phyloP scores from a whole-genome alignment of 2,797 vertebrate genomes.

The Argya squamiceps region DNA sequence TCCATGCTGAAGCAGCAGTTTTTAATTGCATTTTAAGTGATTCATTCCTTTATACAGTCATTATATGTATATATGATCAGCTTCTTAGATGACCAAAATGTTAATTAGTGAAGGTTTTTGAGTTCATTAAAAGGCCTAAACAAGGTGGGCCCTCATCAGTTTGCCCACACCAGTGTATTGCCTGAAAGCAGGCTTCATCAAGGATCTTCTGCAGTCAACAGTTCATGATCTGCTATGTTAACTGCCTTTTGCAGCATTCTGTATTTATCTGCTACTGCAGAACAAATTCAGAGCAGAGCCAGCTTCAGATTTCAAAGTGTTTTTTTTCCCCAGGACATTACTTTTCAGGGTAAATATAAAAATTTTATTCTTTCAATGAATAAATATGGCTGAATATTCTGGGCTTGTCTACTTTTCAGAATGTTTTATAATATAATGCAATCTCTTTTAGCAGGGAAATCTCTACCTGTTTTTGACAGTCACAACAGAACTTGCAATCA shows the following conservation, averaged over 20 bases:
- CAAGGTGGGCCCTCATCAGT: neutral
- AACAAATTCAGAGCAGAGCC: neutral
- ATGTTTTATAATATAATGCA: neutral
- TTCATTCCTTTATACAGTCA: neutral
- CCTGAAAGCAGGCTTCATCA: neutral
- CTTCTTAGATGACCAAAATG: neutral
- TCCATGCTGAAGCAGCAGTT: conserved; percentile 18
- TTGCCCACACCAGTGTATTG: neutral
- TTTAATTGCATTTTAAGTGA: conserved; percentile 28
- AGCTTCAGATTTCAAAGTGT: neutral
- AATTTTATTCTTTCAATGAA: neutral
- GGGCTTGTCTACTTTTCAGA: neutral
- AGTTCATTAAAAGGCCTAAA: neutral
- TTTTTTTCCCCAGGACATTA: neutral
- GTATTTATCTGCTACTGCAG: neutral
- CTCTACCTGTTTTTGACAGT: neutral
- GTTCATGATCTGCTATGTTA: neutral
- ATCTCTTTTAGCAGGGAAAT: neutral
- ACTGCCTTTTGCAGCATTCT: neutral
- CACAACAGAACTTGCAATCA: neutral
- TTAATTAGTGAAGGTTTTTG: neutral
- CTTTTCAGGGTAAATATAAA: neutral
- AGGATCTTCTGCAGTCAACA: neutral
- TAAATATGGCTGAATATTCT: neutral
- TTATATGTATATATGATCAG: neutral